Evolutionary conservation across 2,113 vertebrate genomes (phyloP).

Genomic region (Danio rerio): DNA sequence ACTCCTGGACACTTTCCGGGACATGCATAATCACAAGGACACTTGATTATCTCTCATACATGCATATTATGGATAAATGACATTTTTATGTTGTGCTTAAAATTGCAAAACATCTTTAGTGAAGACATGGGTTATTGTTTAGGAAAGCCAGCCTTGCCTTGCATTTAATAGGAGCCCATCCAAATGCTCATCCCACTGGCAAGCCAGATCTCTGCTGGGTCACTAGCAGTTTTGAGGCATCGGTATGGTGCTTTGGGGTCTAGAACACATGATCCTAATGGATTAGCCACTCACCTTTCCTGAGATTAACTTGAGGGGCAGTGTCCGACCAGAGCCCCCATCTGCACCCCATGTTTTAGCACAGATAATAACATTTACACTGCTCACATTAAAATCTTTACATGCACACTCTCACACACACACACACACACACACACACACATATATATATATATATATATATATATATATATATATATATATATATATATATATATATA

Average conservation of each 20-base stretch:
- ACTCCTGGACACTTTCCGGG: background rate
- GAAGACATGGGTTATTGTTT: background rate
- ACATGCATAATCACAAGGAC: conserved; percentile 16
- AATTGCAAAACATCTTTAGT: background rate
- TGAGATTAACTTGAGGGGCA: conserved; percentile 55
- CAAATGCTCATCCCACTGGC: conserved; percentile 71
- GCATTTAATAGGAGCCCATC: conserved; percentile 68
- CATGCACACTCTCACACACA: background rate
- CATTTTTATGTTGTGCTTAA: background rate
- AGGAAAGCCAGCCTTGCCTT: conserved; percentile 57
- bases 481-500: no score
- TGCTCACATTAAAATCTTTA: background rate
- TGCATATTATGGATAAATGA: background rate
- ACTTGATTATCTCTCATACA: background rate
- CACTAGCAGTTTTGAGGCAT: conserved; percentile 76
- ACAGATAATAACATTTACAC: conserved; percentile 54
- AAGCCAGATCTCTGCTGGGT: conserved; percentile 66
- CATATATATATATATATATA: no score
- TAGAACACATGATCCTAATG: conserved; percentile 68
- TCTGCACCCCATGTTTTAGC: conserved; percentile 70
- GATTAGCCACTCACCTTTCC: conserved; percentile 73
- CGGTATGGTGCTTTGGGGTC: conserved; percentile 64
- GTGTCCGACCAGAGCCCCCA: conserved; percentile 64
- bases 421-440: no score
- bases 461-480: no score